Evolutionary conservation across 2,888 invertebrate species (phyloP), one percentile per base, ranked within the genome.

Genomic region (Physocephala rufipes): DNA sequence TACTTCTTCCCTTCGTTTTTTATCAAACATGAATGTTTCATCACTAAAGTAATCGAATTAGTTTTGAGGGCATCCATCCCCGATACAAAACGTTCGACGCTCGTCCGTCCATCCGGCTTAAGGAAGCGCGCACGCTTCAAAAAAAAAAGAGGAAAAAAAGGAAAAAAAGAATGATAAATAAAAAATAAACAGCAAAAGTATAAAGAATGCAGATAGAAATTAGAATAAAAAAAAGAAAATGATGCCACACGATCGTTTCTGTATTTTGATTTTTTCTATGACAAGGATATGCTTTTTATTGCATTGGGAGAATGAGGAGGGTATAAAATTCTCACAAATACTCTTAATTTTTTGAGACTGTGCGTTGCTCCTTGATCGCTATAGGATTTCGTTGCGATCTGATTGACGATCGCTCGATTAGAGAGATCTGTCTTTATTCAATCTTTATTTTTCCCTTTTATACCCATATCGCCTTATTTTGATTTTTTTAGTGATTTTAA

Each of bases 401-500:
- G 36, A 43, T n/a, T 62, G 45, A 36, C 62, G 21, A 63, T 45
- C 43, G 45, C 43, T 19, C 7, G 45, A n/a, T n/a, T n/a, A n/a
- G 24, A 47, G 43, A 9, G 36, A 36, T 36, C 45, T n/a, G n/a
- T n/a, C n/a, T n/a, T n/a, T n/a, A n/a, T n/a, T 28, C 19, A 43
- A 30, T 43, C 21, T 13, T 30, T 21, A n/a, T n/a, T 58, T 62
- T 43, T 63, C 15, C 9, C 47, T 19, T 63, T 21, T 24, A n/a
- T n/a, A n/a, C 16, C 15, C n/a, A 53, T 28, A 77, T 77, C 74
- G 73, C 75, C 53, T 64, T 75, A 74, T 74, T 72, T 67, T 71
- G 71, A 73, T 74, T 76, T 66, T 76, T 75, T 77, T 74, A 77
- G 71, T 74, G 74, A 78, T 73, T 80, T 80, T 79, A 80, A 81